phyloP scores from a whole-genome alignment of 2,888 invertebrate species.

The Harpagoxenus sublaevis region DNA sequence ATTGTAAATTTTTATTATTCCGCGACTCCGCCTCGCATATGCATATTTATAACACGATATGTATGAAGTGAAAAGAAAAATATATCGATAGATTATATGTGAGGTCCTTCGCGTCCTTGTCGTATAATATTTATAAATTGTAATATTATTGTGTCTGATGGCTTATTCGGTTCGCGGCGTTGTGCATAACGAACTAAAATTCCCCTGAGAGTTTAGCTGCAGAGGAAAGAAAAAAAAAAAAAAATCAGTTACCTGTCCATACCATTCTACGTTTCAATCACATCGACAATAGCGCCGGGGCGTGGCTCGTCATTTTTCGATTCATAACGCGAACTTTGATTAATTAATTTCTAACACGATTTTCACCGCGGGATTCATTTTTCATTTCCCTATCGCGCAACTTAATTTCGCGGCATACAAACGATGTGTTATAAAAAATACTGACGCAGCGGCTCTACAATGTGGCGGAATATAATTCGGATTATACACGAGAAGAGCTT shows the following conservation, averaged over 20 bases:
- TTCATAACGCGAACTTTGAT: conserved; percentile 68
- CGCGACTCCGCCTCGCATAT: not conserved
- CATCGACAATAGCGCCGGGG: conserved; percentile 5
- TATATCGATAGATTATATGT: not conserved
- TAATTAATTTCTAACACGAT: conserved; percentile 67
- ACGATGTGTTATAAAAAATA: conserved; percentile 38
- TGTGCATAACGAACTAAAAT: not conserved
- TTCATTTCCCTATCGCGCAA: conserved; percentile 31
- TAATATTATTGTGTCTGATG: not conserved
- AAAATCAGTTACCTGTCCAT: not conserved
- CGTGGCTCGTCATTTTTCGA: conserved; percentile 62
- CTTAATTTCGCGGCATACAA: conserved; percentile 15
- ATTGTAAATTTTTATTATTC: conserved; percentile 24
- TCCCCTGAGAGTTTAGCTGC: not conserved
- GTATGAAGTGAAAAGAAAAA: not conserved
- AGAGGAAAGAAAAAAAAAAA: not conserved
- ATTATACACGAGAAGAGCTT: not conserved
- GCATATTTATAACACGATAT: conserved; percentile 2
- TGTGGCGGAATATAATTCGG: not conserved
- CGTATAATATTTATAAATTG: conserved; percentile 4
- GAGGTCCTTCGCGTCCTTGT: not conserved
- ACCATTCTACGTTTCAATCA: conserved; percentile 9
- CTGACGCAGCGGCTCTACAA: not conserved
- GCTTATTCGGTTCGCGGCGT: not conserved
- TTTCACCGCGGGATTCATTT: conserved; percentile 48